Evolutionary conservation across 1,140 invertebrate species (phyloP), one percentile per base, ranked within the genome.

Genomic region (Arion vulgaris): DNA sequence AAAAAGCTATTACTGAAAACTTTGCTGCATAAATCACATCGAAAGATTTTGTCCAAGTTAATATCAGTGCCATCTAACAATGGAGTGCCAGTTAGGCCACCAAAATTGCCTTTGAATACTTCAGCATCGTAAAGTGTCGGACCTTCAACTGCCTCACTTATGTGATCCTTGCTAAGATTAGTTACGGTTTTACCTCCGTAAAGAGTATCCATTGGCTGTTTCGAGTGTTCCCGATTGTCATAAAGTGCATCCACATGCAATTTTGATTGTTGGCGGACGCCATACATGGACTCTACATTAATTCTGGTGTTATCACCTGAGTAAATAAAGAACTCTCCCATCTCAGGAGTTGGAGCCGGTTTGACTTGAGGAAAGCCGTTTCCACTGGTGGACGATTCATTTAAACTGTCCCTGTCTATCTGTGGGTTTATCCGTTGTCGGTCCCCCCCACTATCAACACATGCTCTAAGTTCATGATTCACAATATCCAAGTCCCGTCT

Each of bases 1-100:
- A 78, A 78, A n/a, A 78, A 78, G 39, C 53, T 68, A 36, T 78
- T 78, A 36, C 76, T 78, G 57, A 78, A 78, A 15, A 78, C 45
- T 66, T 78, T 78, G 53, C 57, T 78, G 57, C 76, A 78, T 57
- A 78, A 17, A 7, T 78, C 76, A 68, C 76, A 78, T 2, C 32
- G 38, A 53, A 39, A 68, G 26, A 78, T 78, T 39, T 45, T 68
- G 1, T 78, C 76, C 17, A 66, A 53, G 57, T 7, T 36, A 19
- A 68, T 32, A 23, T 41, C 76, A 2, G 19, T 26, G 34, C 34
- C 23, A 34, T 19, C 26, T 9, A 57, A 17, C 53, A 53, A 28
- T 1, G 76, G 23, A 1, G 36, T 66, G 26, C 36, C 28, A 62
- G 19, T 45, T 28, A 57, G 19, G 36, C 32, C 51, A 62, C 51